Evolutionary conservation across 2,113 vertebrate genomes (phyloP), one percentile per base, ranked within the genome.

Genomic region (Capreolus pygargus): DNA sequence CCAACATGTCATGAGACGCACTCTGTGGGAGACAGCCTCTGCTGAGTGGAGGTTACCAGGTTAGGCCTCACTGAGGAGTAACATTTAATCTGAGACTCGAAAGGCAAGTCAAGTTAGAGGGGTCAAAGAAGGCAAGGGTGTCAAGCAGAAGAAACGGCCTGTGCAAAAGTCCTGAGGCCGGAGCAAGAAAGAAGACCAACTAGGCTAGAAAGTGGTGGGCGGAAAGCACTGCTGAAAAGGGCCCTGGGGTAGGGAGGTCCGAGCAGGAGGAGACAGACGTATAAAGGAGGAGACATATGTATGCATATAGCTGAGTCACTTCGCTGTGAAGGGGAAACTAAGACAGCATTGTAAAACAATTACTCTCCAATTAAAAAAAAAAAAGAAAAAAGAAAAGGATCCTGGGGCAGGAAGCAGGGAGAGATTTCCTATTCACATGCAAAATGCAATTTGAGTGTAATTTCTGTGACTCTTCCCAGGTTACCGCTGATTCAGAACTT

Each of bases 221-320:
- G 58, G 39, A n/a, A 23, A 16, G 23, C 21, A 36, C 0, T 19
- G 4, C 79, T 58, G 47, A 60, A 28, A 39, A 50, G 28, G 61
- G 55, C 25, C 9, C 21, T 6, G 6, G 36, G 10, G 2, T 3
- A 39, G 14, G 1, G 30, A 58, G 7, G 39, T 13, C 70, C 0
- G 2, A 1, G 23, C 43, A 43, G 70, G 70, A 43, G 23, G 23
- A 14, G 36, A 27, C 14, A 2, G 0, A 7, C 0, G 5, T 3
- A 25, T 27, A 23, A 47, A 43, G 36, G 70, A 43, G 23, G 23
- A 14, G 36, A 27, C 14, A 1, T 2, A 27, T 0, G 5, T 7
- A 27, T 7, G 23, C 23, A 12, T 1, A 4, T 0, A 27, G 70
- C 6, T 27, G 70, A 27, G 14, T 39, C 39, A 43, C 23, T 27